Base-by-base conservation (phyloP, 2,888 invertebrate genomes). In the Esperia sulphurella region DNA sequence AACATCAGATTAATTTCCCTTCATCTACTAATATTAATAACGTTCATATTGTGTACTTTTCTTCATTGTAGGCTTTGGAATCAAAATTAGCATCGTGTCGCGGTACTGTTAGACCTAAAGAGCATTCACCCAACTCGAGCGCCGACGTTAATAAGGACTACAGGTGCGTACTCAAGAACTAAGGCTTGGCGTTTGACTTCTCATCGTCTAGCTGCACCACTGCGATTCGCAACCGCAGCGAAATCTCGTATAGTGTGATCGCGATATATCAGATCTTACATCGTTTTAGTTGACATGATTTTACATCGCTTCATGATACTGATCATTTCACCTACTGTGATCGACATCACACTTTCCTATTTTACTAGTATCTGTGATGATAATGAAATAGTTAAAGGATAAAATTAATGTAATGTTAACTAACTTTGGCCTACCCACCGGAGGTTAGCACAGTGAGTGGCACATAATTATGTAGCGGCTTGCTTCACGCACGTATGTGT, bases 81-180 rank as follows among this genome's bases (percentile, higher is more conserved):
- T 92, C 92, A 75, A 93, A 93, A 79, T 90, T 93, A 83, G 92
- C 92, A 61, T 92, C 92, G 72, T 92, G 92, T 90, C 90, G 92
- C 65, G 88, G 88, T 84, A 80, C 90, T 50, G 85, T 89, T 86
- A 90, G 86, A 85, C 89, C 90, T 83, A 88, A 87, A 80, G 90
- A 89, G 70, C 88, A 83, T 68, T 84, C 90, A 65, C 83, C 90
- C 71, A 90, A 90, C 73, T 72, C 85, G 53, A 75, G 77, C 63
- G 70, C 88, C 59, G 90, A 90, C 59, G 90, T 88, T 63, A 88
- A 71, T 87, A 90, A 90, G 85, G 90, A 90, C 82, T 90, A 86
- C 90, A 90, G 90, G 83, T 90, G 90, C 82, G 87, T 85, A 79
- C 83, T 89, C 79, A 89, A 89, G 89, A 89, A 89, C 72, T 89